Conservation (phyloP, 2,113 vertebrate genomes). For the Corynorhinus townsendii region DNA sequence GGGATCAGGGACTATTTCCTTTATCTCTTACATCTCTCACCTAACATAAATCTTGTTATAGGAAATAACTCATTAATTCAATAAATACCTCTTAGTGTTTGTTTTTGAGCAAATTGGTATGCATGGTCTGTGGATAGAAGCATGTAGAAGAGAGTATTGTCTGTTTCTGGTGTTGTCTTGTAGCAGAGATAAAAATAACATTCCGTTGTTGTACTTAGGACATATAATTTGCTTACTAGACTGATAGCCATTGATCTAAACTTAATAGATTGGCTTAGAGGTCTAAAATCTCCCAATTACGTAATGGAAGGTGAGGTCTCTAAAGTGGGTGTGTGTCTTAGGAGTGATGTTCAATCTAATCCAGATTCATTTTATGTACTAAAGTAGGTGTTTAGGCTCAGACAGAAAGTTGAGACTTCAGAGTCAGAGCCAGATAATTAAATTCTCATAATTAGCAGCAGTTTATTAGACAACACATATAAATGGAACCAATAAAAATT, state of each 20-base stretch:
- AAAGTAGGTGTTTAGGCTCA: not conserved
- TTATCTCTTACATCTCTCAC: not conserved
- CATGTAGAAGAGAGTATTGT: not conserved
- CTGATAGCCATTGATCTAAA: constrained; percentile 11
- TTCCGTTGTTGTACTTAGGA: constrained; percentile 29
- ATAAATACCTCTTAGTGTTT: not conserved
- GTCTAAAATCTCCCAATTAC: constrained; percentile 17
- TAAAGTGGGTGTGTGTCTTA: not conserved
- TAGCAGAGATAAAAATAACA: constrained; percentile 5
- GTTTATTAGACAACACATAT: constrained; percentile 23
- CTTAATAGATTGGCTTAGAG: constrained; percentile 22
- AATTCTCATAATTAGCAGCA: not conserved
- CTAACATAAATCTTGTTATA: not conserved
- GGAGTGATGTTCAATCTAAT: not conserved
- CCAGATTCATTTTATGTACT: not conserved
- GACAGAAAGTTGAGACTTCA: constrained; percentile 8
- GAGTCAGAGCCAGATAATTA: constrained; percentile 5
- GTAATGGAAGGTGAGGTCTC: not conserved
- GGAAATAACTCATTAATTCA: not conserved
- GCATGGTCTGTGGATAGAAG: not conserved
- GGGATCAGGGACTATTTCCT: not conserved
- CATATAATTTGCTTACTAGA: constrained; percentile 42
- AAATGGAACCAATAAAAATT: not conserved
- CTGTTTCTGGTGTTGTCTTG: constrained; percentile 23
- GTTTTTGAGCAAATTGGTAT: not conserved